A percentile compares a stretch with the other conserved stretches of the same genome.
phyloP scores from a whole-genome alignment of 2,888 invertebrate genomes.

The Drosophila pseudotalamancana region DNA sequence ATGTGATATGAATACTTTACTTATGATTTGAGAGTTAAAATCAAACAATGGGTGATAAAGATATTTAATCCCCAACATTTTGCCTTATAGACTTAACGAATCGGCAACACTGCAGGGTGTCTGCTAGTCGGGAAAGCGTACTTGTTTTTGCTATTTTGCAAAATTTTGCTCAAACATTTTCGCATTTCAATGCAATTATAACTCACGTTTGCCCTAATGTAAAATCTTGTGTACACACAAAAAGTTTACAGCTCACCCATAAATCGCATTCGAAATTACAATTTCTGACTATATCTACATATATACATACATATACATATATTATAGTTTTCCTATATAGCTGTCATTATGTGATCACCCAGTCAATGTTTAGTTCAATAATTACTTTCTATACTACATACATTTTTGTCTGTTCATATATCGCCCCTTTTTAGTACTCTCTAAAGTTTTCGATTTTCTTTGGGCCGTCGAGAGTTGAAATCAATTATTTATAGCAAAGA shows the following conservation, averaged over 20 bases:
- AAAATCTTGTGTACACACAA: conserved; percentile 28
- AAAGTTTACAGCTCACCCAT: conserved; percentile 32
- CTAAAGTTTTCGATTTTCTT: conserved; percentile 1
- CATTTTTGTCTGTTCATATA: neutral
- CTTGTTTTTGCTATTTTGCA: neutral
- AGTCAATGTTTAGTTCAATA: conserved; percentile 13
- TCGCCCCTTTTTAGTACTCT: conserved; percentile 6
- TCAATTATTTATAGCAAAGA: conserved; percentile 36
- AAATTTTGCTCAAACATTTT: conserved; percentile 23
- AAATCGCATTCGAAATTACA: conserved; percentile 43
- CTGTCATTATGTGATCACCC: conserved; percentile 6
- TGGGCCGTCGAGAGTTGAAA: conserved; percentile 5
- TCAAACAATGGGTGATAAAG: too few species aligned
- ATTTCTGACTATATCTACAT: conserved; percentile 18
- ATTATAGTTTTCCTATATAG: neutral
- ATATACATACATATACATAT: neutral
- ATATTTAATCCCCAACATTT: neutral
- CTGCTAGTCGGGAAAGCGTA: too few species aligned
- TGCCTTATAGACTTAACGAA: too few species aligned
- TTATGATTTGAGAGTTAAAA: neutral
- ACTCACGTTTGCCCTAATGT: conserved; percentile 18
- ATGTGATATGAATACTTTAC: too few species aligned
- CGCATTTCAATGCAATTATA: conserved; percentile 9
- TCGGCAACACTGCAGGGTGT: too few species aligned
- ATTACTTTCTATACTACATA: neutral